Evolutionary conservation across 1,140 invertebrate species (phyloP), one percentile per base, ranked within the genome.

Genomic region (Eurosta solidaginis): DNA sequence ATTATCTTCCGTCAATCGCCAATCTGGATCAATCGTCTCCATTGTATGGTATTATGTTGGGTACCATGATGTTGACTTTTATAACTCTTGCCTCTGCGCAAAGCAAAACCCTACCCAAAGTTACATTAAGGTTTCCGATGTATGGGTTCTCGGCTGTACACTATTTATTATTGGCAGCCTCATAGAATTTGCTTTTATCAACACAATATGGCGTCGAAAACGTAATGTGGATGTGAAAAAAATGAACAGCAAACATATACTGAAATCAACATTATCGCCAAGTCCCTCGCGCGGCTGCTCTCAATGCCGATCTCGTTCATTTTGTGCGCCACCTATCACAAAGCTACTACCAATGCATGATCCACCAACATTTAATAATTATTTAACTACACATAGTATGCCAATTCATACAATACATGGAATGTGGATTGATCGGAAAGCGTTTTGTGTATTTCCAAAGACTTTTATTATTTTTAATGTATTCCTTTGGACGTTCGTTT

Each of bases 221-320:
- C 94, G 94, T 88, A 93, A 92, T 82, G 93, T n/a, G n/a, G n/a
- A n/a, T n/a, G n/a, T 96, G 1, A 95, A 95, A 83, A 95, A 95
- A 84, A 91, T 95, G 0, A 95, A 93, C 83, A 95, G 93, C 82
- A 94, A 94, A 81, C 93, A 96, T 80, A 95, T 96, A 50, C 84
- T 96, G 4, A 94, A 94, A 88, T 95, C 93, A 33, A 95, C 94
- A 0, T 82, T 96, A 49, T 95, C 94, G 0, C 94, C 94, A 1
- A 91, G 92, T 78, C 85, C 94, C 33, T 91, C 91, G 12, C 89
- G 95, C 9, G 93, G 92, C 80, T 91, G 93, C 78, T 89, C 93
- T 36, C 91, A 91, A 2, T n/a, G n/a, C n/a, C 79, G 92, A 0
- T 90, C 91, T 79, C 92, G 93, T 82, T 94, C 93, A 1, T 94